Evolutionary conservation across 2,797 vertebrate genomes (phyloP).

Genomic region (Apogon hyalosoma): DNA sequence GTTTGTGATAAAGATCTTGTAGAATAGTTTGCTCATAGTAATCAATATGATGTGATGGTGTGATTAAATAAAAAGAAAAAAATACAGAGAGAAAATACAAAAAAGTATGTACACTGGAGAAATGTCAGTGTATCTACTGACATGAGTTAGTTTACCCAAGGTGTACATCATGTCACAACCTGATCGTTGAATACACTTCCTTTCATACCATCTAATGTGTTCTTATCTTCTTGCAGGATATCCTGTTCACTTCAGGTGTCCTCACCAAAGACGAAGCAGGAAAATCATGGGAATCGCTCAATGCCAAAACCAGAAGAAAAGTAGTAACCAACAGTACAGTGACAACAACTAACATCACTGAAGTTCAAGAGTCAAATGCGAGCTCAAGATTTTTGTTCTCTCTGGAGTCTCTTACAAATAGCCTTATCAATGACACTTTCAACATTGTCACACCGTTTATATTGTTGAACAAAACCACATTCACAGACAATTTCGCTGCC

Average conservation of each 20-base stretch:
- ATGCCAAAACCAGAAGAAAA: constrained; percentile 6
- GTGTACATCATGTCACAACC: too few species aligned
- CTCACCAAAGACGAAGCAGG: constrained; percentile 53
- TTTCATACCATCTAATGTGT: neutral
- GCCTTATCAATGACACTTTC: constrained; percentile 28
- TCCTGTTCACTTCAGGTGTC: constrained; percentile 80
- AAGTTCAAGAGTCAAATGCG: accelerated
- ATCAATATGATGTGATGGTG: too few species aligned
- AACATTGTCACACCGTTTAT: constrained; percentile 49
- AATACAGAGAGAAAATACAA: too few species aligned
- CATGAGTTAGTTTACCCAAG: too few species aligned
- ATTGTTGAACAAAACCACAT: constrained; percentile 71
- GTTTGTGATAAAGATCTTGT: too few species aligned
- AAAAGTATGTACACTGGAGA: too few species aligned
- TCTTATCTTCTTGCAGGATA: constrained; percentile 73
- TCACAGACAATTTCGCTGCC: constrained; percentile 46
- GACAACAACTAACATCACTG: neutral
- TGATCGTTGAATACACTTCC: neutral
- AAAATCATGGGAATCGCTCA: constrained; percentile 75
- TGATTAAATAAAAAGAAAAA: too few species aligned
- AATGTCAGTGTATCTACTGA: too few species aligned
- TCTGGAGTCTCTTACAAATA: constrained; percentile 78
- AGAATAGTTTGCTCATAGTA: too few species aligned
- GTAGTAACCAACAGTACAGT: neutral
- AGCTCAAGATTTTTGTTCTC: constrained; percentile 79